Base-by-base conservation (phyloP, 2,113 vertebrate species). In the Salvelinus sp. region DNA sequence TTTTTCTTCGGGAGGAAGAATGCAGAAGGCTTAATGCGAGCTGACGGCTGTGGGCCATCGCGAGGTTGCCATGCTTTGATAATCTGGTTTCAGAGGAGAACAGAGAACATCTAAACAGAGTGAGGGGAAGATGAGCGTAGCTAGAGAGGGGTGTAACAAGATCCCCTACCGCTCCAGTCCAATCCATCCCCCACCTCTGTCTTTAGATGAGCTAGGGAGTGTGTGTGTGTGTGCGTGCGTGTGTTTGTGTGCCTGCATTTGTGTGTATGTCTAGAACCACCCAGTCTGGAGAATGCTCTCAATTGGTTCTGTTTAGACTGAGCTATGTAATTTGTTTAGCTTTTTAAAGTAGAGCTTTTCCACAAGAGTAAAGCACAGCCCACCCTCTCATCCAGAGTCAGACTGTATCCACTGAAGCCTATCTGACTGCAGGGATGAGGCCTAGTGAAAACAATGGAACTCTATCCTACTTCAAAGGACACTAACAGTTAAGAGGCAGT, bases 201-300 rank as follows among this genome's bases (percentile, higher is more conserved):
- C 64, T 66, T 22, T 22, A 66, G 64, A 66, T 6, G 50, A 54
- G 14, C 50, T 18, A 54, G 38, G 38, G 38, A 10, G 9, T 44
- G 38, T 12, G 38, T 44, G 38, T 44, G 38, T 44, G 38, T 44
- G 84, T 70, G 78, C 72, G 54, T 47, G 62, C 50, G 74, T 62
- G 48, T 78, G 48, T 44, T 72, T 48, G 48, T n/a, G 4, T n/a
- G 20, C 16, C 4, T 18, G 9, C 57, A n/a, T 20, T 28, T 44
- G 38, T 44, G 38, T 44, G 9, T 44, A 10, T 44, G 38, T 44
- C 38, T 44, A 44, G 38, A 44, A 44, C 38, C 38, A 44, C 38
- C 38, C 38, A 44, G 38, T 44, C 38, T 44, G 38, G 38, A 44
- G 38, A 44, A 44, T 44, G n/a, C n/a, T 62, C n/a, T 62, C 58